These are phyloP conservation scores for Hystrix brachyura DNA, from an alignment of 2,113 vertebrate species.

Conservation along the genomic window DNA sequence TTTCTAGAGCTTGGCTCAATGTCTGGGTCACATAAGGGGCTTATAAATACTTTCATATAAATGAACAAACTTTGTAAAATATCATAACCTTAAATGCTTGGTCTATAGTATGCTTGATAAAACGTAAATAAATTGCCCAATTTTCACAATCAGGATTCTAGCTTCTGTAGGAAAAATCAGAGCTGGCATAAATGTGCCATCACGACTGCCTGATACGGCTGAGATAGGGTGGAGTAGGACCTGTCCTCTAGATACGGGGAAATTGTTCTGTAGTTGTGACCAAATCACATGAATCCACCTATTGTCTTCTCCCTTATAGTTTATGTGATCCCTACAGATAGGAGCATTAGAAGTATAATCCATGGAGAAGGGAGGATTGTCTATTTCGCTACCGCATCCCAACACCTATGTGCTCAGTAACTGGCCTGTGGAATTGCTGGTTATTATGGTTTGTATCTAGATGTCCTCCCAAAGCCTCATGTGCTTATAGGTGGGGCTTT, in stretches of 20 bases:
- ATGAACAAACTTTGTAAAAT: background rate
- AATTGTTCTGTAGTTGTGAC: background rate
- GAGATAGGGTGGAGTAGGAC: background rate
- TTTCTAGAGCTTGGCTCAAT: background rate
- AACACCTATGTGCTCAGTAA: background rate
- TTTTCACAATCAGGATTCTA: background rate
- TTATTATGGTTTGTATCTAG: background rate
- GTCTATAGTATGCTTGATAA: background rate
- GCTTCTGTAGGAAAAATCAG: background rate
- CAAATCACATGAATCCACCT: too few relatives aligned
- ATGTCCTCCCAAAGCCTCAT: background rate
- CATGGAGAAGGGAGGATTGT: background rate
- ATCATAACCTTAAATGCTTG: background rate
- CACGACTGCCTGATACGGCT: accelerated
- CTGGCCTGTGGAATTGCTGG: background rate
- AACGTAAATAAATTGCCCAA: background rate
- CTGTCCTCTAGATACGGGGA: background rate
- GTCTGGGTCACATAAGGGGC: background rate
- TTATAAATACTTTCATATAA: background rate
- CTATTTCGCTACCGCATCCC: too few relatives aligned
- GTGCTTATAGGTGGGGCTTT: background rate
- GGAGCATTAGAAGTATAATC: background rate
- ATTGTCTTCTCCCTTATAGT: background rate
- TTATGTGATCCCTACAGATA: accelerated
- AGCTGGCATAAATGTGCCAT: background rate